These are phyloP conservation scores for Ictalurus punctatus DNA, from an alignment of 2,113 vertebrate genomes.

Conservation along the genomic window DNA sequence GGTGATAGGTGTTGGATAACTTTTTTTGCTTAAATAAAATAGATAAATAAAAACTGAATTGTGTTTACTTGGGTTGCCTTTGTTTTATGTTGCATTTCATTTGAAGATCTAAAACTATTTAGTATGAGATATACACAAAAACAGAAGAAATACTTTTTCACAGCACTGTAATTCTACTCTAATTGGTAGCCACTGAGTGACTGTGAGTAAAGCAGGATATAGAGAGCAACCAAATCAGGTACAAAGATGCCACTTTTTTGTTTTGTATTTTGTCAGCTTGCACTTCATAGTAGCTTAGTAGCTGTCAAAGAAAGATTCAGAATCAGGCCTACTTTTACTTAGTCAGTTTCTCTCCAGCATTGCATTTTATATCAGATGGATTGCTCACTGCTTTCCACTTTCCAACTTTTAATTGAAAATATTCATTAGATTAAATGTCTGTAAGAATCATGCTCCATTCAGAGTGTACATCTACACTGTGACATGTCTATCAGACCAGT, in stretches of 20 bases:
- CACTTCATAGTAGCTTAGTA: not conserved
- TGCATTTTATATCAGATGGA: not conserved
- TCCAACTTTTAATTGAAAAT: not conserved
- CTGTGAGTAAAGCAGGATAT: not conserved
- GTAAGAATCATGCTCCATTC: not conserved
- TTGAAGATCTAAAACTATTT: too few species aligned
- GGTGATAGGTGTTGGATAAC: too few species aligned
- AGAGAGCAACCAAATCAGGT: not conserved
- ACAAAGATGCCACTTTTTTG: not conserved
- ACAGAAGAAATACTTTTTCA: too few species aligned
- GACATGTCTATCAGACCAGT: not conserved
- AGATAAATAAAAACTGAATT: too few species aligned
- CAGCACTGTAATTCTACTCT: too few species aligned
- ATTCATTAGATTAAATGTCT: not conserved
- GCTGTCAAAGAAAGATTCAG: not conserved
- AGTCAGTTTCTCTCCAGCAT: not conserved
- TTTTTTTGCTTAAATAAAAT: too few species aligned
- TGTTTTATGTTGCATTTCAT: too few species aligned
- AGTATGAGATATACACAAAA: too few species aligned
- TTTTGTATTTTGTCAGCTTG: not conserved
- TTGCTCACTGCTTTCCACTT: not conserved
- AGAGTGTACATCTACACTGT: not conserved
- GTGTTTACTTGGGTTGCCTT: too few species aligned
- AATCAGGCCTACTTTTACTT: not conserved
- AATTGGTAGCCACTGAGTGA: too few species aligned